Percentiles rank a stretch among this genome's conserved stretches.
These are phyloP conservation scores for Papilio polyxenes DNA, from an alignment of 1,140 invertebrate species.

Conservation along the genomic window DNA sequence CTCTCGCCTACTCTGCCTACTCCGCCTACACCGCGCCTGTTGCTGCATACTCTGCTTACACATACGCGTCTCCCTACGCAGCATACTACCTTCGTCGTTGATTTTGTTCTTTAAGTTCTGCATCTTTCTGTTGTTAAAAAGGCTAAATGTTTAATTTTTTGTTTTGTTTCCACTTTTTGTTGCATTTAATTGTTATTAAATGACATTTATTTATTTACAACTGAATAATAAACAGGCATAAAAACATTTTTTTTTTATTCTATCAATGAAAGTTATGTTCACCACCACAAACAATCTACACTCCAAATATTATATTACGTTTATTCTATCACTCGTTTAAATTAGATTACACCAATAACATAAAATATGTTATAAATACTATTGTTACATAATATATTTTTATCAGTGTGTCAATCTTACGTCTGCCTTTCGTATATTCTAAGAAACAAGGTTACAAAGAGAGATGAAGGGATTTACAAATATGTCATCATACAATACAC, in stretches of 20 bases:
- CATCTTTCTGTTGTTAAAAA: background rate
- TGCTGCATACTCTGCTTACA: constrained; percentile 36
- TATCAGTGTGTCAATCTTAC: background rate
- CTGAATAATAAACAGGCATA: background rate
- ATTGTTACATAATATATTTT: background rate
- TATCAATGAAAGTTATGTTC: background rate
- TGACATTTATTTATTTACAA: constrained; percentile 4
- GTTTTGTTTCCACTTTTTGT: constrained; percentile 2
- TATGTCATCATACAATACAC: background rate
- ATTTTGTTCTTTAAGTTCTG: background rate
- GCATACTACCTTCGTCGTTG: constrained; percentile 41
- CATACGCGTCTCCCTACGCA: constrained; percentile 46
- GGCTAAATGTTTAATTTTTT: constrained; percentile 4
- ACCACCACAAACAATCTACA: background rate
- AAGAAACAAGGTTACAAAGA: background rate
- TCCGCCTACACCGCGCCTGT: constrained; percentile 57
- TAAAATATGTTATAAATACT: no score
- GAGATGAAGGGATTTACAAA: background rate
- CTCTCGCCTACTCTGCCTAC: constrained; percentile 44
- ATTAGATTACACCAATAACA: background rate
- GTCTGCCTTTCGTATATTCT: background rate
- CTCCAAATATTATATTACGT: background rate
- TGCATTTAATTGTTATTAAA: background rate
- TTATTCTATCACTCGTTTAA: background rate
- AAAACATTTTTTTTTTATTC: background rate